Evolutionary conservation across 2,888 invertebrate genomes (phyloP).

Genomic region (Torymus tubicola): DNA sequence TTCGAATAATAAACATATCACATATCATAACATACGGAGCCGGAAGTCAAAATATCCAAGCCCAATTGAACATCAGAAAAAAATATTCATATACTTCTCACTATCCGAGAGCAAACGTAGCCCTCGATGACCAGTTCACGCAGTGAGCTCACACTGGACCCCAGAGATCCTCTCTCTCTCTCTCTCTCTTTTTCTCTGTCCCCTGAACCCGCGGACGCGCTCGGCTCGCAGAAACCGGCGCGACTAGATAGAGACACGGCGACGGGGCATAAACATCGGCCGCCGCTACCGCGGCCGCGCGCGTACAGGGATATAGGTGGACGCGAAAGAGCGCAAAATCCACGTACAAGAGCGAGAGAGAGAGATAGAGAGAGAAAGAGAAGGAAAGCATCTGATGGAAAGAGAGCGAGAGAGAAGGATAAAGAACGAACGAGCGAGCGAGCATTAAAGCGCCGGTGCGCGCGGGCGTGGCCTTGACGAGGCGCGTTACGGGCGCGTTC

Average conservation of each 20-base stretch:
- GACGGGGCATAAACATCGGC: slow-evolving; percentile 72
- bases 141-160: too few species aligned
- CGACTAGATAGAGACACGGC: slow-evolving; percentile 73
- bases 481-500: slow-evolving; percentile 57
- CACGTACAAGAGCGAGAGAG: slow-evolving; percentile 20
- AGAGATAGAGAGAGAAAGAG: slow-evolving; percentile 9
- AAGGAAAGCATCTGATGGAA: slow-evolving; percentile 27
- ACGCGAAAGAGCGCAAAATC: slow-evolving; percentile 9
- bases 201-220: too few species aligned
- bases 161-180: too few species aligned
- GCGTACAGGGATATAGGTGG: slow-evolving; percentile 2
- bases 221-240: slow-evolving; percentile 56
- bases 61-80: too few species aligned
- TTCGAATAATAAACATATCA: too few species aligned
- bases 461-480: slow-evolving; percentile 71
- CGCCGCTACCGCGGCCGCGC: slow-evolving; percentile 1
- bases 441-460: slow-evolving; percentile 62
- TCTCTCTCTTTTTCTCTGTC: too few species aligned
- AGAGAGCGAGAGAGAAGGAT: slow-evolving; percentile 30
- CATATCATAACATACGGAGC: too few species aligned
- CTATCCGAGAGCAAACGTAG: too few species aligned
- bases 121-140: too few species aligned
- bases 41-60: too few species aligned
- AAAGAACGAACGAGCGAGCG: slow-evolving; percentile 57
- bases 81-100: too few species aligned